Evolutionary conservation across 2,113 vertebrate species (phyloP), one percentile per base, ranked within the genome.

Genomic region (Tupaia chinensis): DNA sequence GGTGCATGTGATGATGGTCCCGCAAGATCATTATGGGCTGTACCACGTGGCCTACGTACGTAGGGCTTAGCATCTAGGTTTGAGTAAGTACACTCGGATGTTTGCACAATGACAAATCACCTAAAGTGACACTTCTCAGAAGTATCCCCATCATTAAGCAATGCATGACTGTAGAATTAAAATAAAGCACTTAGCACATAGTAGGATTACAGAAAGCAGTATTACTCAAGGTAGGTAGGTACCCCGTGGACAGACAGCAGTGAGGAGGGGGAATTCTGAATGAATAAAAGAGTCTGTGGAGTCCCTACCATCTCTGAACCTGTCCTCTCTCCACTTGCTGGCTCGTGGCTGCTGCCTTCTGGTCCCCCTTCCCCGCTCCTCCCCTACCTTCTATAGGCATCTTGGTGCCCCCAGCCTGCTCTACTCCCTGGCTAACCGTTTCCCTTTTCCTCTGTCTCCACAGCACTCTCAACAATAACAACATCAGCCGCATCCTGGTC

Each of bases 391-490:
- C 65, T 54, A 4, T 20, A 32, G 73, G 56, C 22, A 3, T 58
- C 25, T 10, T 13, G 17, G 29, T 63, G 1, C 78, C 65, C 22
- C 54, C 78, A 44, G 77, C 77, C 34, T 88, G 9, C 68, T 95
- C 5, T 44, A 9, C 94, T 61, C 29, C 25, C 60, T 34, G 29
- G 56, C 0, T 97, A 80, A 81, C 93, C 95, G 7, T 97, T 63
- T 93, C 82, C 65, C 7, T 94, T 12, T 89, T 85, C 54, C 27
- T 90, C 91, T 96, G 0, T 96, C 95, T 88, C 96, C 66, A 15
- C 98, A 99, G 99, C 96, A 99, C 99, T 65, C 99, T 99, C 99
- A 99, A 99, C 98, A 99, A 99, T 97, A 99, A 99, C 99, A 99
- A 99, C 98, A 99, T 99, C 98, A 99, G 99, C 92, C 99, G 99